A percentile compares a stretch with the other conserved stretches of the same genome.
Evolutionary conservation across 2,797 vertebrate genomes (phyloP).

Genomic region (Rousettus madagascariensis): DNA sequence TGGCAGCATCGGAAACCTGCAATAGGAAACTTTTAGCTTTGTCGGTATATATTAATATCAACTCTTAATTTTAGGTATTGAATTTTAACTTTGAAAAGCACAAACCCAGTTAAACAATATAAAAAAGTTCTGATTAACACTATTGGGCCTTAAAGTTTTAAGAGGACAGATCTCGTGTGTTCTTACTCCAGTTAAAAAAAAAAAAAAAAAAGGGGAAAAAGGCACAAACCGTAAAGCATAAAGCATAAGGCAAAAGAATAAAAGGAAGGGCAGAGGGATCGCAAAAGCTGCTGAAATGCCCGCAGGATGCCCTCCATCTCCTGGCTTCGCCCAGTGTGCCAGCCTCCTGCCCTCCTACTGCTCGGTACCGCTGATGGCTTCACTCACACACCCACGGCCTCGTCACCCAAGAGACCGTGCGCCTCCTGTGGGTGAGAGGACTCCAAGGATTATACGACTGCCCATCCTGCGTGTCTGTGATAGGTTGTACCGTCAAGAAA

Average conservation of each 20-base stretch:
- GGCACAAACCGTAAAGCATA: neutral
- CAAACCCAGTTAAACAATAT: neutral
- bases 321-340: neutral
- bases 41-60: neutral
- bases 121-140: neutral
- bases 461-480: neutral
- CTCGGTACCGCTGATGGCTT: rapidly evolving
- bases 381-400: neutral
- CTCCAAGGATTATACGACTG: neutral
- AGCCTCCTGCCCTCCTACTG: neutral
- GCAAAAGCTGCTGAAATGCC: neutral
- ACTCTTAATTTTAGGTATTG: constrained; percentile 6
- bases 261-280: neutral
- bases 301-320: neutral
- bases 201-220: neutral
- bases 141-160: neutral
- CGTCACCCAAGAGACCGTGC: neutral
- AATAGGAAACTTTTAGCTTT: neutral
- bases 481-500: neutral
- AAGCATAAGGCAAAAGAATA: neutral
- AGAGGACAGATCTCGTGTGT: neutral
- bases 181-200: neutral
- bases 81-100: neutral
- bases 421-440: neutral
- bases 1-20: neutral